Conservation (phyloP, 2,797 vertebrate species). For the Phataginus tetradactyla region DNA sequence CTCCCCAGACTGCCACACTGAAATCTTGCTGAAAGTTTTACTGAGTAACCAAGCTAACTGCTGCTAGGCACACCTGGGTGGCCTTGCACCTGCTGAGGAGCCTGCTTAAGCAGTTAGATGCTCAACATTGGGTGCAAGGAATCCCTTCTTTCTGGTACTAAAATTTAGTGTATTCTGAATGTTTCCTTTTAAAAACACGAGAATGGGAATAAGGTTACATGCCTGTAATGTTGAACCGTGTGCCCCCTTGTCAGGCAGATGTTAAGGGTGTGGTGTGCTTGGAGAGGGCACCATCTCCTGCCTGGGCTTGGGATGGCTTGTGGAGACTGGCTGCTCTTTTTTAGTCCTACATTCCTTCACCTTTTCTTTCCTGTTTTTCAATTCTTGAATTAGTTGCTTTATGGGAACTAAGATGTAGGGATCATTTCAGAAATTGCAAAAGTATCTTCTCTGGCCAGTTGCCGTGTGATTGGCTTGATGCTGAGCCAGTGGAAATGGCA, state of each 20-base stretch:
- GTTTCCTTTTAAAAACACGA: neutral
- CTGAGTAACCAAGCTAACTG: neutral
- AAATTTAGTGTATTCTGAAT: neutral
- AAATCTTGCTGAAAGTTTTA: slow-evolving; percentile 47
- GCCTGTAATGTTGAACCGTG: neutral
- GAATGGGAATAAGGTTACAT: neutral
- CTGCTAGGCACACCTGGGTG: neutral
- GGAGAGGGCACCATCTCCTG: neutral
- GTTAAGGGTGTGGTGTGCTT: neutral
- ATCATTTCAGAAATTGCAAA: slow-evolving; percentile 44
- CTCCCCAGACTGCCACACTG: slow-evolving; percentile 26
- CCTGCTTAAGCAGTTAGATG: slow-evolving; percentile 19
- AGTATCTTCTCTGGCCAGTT: slow-evolving; percentile 36
- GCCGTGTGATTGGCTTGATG: neutral
- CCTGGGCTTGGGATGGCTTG: neutral
- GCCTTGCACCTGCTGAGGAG: slow-evolving; percentile 11
- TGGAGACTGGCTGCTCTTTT: neutral
- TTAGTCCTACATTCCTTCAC: slow-evolving; percentile 22
- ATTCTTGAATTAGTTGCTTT: slow-evolving; percentile 49
- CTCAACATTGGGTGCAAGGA: neutral
- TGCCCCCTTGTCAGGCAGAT: neutral
- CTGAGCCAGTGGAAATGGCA: neutral
- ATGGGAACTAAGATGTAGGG: slow-evolving; percentile 29
- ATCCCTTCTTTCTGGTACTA: slow-evolving; percentile 30
- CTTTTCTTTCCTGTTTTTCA: slow-evolving; percentile 6